Percentiles rank a stretch among this genome's conserved stretches.
Evolutionary conservation across 1,140 invertebrate genomes (phyloP).

Genomic region (Cyphomyrmex costatus): DNA sequence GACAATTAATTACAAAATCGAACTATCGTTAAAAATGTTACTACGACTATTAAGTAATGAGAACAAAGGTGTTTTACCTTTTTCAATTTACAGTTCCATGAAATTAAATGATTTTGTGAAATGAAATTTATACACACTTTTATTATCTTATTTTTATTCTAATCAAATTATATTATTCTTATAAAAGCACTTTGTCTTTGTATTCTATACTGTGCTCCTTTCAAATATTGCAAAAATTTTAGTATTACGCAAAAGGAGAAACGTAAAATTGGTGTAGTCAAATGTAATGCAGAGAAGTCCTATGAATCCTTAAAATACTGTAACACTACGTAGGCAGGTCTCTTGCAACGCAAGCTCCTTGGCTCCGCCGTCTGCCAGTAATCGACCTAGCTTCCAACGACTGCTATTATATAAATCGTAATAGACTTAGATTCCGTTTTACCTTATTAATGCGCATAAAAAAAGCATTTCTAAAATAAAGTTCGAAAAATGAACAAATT

Average conservation of each 20-base stretch:
- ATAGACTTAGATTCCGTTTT: slow-evolving; percentile 17
- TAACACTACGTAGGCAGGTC: slow-evolving; percentile 33
- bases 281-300: slow-evolving; percentile 4
- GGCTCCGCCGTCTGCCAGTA: not conserved
- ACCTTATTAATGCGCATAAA: slow-evolving; percentile 30
- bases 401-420: slow-evolving; percentile 47
- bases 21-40: not conserved
- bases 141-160: not conserved
- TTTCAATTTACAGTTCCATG: not conserved
- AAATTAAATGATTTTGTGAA: not conserved
- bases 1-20: not conserved
- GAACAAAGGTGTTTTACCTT: not conserved
- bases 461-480: not conserved
- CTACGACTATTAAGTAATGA: not conserved
- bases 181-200: not conserved
- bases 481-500: slow-evolving; percentile 33
- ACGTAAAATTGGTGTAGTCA: slow-evolving; percentile 6
- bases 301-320: slow-evolving; percentile 56
- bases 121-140: not conserved
- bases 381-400: slow-evolving; percentile 5
- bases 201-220: not conserved
- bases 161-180: not conserved
- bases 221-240: slow-evolving; percentile 29
- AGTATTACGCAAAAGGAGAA: slow-evolving; percentile 4
- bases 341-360: slow-evolving; percentile 36